These are phyloP conservation scores for Polydrusus pterygomalis DNA, from an alignment of 2,888 invertebrate species.

Conservation along the genomic window DNA sequence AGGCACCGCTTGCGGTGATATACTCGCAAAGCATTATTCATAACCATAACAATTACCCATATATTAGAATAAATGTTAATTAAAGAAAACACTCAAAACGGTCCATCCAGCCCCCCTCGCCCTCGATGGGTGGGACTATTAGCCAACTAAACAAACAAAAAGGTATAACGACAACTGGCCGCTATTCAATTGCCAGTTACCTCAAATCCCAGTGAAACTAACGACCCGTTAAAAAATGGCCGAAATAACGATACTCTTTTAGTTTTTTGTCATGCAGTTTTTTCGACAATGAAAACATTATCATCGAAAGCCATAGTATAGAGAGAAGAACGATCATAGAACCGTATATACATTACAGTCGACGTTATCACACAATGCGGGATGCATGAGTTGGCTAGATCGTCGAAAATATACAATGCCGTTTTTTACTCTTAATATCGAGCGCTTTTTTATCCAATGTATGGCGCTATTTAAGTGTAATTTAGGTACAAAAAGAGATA, in stretches of 20 bases:
- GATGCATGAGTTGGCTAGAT: constrained; percentile 23
- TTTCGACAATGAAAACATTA: constrained; percentile 26
- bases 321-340: constrained; percentile 17
- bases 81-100: too few relatives aligned
- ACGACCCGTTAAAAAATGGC: constrained; percentile 11
- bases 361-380: constrained; percentile 19
- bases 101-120: too few relatives aligned
- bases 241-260: constrained; percentile 2
- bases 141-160: too few relatives aligned
- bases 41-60: too few relatives aligned
- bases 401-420: constrained; percentile 11
- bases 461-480: constrained; percentile 14
- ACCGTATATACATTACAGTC: constrained; percentile 13
- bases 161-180: too few relatives aligned
- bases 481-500: not conserved
- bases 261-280: constrained; percentile 17
- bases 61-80: too few relatives aligned
- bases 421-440: constrained; percentile 17
- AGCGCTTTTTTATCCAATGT: constrained; percentile 1
- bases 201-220: not conserved
- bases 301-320: constrained; percentile 21
- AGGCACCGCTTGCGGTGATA: too few relatives aligned
- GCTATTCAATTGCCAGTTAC: not conserved
- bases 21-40: too few relatives aligned
- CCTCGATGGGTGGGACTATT: too few relatives aligned